Conservation (phyloP, 2,888 invertebrate species). For the Parnassius apollo region DNA sequence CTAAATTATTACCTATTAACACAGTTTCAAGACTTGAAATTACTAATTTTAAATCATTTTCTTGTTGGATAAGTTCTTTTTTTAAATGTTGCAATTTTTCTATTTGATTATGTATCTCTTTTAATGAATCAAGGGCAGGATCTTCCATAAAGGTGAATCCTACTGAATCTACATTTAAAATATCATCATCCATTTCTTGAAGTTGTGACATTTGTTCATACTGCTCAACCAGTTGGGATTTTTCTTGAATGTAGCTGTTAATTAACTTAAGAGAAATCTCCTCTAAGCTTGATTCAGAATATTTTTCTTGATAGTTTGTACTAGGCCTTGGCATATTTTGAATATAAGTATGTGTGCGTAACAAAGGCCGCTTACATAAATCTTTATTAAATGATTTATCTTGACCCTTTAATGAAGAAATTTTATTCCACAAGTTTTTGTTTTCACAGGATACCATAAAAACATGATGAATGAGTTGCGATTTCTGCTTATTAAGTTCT, state of each 20-base stretch:
- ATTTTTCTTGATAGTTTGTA: conserved; percentile 77
- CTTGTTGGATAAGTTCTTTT: conserved; percentile 82
- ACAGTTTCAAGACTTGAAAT: conserved; percentile 60
- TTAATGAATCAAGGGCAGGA: conserved; percentile 81
- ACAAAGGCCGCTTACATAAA: conserved; percentile 53
- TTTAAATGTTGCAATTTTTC: conserved; percentile 83
- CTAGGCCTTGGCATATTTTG: conserved; percentile 84
- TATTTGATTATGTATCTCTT: conserved; percentile 84
- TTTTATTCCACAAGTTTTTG: conserved; percentile 88
- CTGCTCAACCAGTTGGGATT: conserved; percentile 85
- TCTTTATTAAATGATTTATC: conserved; percentile 51
- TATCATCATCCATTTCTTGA: conserved; percentile 76
- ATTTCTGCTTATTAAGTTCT: conserved; percentile 87
- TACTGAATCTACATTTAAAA: conserved; percentile 81
- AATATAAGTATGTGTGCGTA: conserved; percentile 83
- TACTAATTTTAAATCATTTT: conserved; percentile 80
- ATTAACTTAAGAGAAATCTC: conserved; percentile 88
- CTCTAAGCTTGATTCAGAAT: conserved; percentile 85
- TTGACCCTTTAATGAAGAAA: conserved; percentile 77
- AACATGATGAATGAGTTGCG: conserved; percentile 87
- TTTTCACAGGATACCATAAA: conserved; percentile 92
- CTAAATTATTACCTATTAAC: conserved; percentile 48
- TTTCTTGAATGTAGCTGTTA: conserved; percentile 85
- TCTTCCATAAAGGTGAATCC: conserved; percentile 83
- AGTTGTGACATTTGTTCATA: conserved; percentile 85